Evolutionary conservation across 2,888 invertebrate species (phyloP), one percentile per base, ranked within the genome.

Genomic region (Apotomis betuletana): DNA sequence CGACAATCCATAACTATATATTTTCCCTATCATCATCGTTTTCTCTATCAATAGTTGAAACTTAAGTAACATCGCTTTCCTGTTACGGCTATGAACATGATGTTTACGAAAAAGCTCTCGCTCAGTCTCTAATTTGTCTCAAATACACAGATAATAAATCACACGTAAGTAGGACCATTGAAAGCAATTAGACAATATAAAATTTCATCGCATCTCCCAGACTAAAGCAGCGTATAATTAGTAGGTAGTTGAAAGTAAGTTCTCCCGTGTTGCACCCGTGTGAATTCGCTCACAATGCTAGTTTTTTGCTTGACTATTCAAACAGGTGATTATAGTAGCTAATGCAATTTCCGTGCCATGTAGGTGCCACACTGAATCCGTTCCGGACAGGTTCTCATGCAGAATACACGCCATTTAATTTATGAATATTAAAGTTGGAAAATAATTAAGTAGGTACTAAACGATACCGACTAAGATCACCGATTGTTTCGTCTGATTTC

Each of bases 181-280:
- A 67, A 58, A 65, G 70, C 54, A 60, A 71, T 71, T 57, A 71
- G 51, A 68, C 62, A 71, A 71, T 67, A 72, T 57, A 36, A 44
- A 72, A 68, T 59, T 63, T 63, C 52, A 68, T 44, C 44, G 27
- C 60, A 38, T 57, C 71, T 72, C 62, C 8, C 67, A 52, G 49
- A 58, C 63, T 51, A 60, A 49, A 54, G 52, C 15, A 49, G 55
- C 13, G 52, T 59, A 59, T 68, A 68, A 72, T 72, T 67, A 68
- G 52, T 63, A 27, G 63, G 38, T 61, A 65, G 54, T 67, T 44
- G 71, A 71, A 71, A 68, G 72, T 63, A 67, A 63, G 65, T 70
- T 51, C 57, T 57, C 67, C 58, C 52, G n/a, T 74, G 75, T 67
- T 74, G 62, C 69, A 64, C 69, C 72, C 75, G 67, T 75, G 75